Conservation (phyloP, 2,888 invertebrate genomes). For the Hemicrepidius hirtus region DNA sequence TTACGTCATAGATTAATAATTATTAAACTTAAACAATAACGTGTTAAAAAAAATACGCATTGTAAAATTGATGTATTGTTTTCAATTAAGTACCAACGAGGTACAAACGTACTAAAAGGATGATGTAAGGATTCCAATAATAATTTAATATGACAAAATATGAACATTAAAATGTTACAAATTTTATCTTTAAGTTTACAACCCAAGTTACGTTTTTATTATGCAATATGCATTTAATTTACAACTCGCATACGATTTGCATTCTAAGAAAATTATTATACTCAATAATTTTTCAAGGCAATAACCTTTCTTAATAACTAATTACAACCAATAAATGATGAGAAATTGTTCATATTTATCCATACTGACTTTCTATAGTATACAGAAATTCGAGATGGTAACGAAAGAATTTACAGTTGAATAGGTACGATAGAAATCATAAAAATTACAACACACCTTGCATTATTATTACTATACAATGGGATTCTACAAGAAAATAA, state of each 20-base stretch:
- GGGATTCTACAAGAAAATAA: background rate
- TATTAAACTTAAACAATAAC: no score
- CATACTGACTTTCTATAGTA: constrained; percentile 3
- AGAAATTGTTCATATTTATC: constrained; percentile 10
- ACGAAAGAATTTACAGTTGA: constrained; percentile 15
- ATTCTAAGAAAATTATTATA: background rate
- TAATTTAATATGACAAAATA: no score
- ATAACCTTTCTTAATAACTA: constrained; percentile 12
- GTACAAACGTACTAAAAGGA: no score
- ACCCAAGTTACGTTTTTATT: no score
- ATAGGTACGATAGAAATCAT: constrained; percentile 6
- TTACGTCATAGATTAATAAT: no score
- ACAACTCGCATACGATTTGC: background rate
- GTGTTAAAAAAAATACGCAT: no score
- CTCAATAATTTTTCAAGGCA: constrained; percentile 23
- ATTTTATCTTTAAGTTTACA: no score
- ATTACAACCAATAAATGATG: constrained; percentile 12
- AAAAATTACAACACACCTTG: constrained; percentile 1
- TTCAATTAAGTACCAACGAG: no score
- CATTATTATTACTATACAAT: background rate
- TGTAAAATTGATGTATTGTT: no score
- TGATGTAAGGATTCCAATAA: no score
- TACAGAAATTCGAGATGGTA: background rate
- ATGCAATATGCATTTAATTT: no score
- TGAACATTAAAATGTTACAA: no score